Percentiles rank a stretch among this genome's conserved stretches.
Evolutionary conservation across 2,113 vertebrate species (phyloP).

Genomic region (Pogona vitticeps): DNA sequence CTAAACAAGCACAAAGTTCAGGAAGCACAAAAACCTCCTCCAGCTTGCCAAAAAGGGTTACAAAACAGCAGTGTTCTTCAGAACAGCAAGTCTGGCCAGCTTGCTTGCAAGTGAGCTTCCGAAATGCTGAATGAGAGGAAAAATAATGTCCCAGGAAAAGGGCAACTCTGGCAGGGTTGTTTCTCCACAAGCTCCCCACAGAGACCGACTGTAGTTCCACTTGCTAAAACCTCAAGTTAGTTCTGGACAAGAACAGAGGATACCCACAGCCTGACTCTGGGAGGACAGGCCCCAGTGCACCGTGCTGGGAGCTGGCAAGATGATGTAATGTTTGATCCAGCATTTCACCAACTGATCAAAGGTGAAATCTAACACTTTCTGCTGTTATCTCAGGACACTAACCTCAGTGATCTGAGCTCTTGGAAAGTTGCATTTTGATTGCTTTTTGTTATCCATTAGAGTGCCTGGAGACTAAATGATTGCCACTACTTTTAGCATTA

Average conservation of each 20-base stretch:
- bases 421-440: too few species aligned
- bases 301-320: background rate
- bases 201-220: background rate
- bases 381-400: background rate
- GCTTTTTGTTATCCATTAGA: too few species aligned
- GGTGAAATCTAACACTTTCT: background rate
- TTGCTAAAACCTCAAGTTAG: background rate
- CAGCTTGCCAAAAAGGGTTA: conserved; percentile 48
- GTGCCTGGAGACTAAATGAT: too few species aligned
- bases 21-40: conserved; percentile 24
- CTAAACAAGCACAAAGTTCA: conserved; percentile 64
- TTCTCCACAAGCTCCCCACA: background rate
- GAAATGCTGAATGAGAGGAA: background rate
- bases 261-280: background rate
- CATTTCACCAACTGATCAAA: background rate
- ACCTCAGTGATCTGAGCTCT: background rate
- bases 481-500: too few species aligned
- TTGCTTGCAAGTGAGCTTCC: background rate
- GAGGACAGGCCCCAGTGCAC: background rate
- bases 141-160: accelerated
- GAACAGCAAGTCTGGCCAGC: background rate
- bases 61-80: conserved; percentile 16
- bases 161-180: background rate
- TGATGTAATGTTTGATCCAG: conserved; percentile 25
- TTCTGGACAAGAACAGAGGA: background rate